Evolutionary conservation across 2,888 invertebrate genomes (phyloP).

Genomic region (Camptogramma bilineatum): DNA sequence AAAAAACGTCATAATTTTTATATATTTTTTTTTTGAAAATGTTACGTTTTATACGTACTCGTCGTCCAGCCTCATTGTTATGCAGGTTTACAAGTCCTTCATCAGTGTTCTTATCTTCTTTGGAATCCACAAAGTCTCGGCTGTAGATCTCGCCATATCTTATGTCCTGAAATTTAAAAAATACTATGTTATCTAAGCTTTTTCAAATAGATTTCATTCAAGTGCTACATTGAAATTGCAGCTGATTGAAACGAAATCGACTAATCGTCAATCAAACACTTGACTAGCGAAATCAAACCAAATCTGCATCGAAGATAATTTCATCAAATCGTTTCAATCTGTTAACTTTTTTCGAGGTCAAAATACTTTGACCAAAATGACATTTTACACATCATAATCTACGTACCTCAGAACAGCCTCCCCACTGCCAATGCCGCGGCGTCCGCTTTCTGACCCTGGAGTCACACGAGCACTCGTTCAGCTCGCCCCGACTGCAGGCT

Average conservation of each 20-base stretch:
- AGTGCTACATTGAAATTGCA: no score
- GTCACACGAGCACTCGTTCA: conserved; percentile 96
- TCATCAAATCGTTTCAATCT: no score
- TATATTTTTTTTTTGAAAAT: no score
- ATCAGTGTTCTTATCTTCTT: conserved; percentile 89
- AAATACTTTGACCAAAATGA: no score
- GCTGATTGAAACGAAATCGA: no score
- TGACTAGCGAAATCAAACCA: no score
- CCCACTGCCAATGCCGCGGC: conserved; percentile 95
- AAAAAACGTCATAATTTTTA: neutral
- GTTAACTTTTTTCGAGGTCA: no score
- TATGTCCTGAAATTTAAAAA: conserved; percentile 86
- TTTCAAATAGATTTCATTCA: no score
- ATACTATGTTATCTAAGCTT: conserved; percentile 90
- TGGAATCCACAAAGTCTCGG: conserved; percentile 93
- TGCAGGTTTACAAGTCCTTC: conserved; percentile 95
- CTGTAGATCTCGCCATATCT: conserved; percentile 94
- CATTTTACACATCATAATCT: neutral
- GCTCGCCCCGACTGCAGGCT: conserved; percentile 93
- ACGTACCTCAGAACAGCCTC: conserved; percentile 95
- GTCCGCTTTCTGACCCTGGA: conserved; percentile 90
- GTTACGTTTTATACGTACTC: conserved; percentile 87
- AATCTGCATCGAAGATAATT: no score
- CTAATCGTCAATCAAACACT: no score
- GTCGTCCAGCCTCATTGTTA: conserved; percentile 96